A percentile compares a stretch with the other conserved stretches of the same genome.
Evolutionary conservation across 2,113 vertebrate species (phyloP).

Genomic region (Pangasianodon gigas): DNA sequence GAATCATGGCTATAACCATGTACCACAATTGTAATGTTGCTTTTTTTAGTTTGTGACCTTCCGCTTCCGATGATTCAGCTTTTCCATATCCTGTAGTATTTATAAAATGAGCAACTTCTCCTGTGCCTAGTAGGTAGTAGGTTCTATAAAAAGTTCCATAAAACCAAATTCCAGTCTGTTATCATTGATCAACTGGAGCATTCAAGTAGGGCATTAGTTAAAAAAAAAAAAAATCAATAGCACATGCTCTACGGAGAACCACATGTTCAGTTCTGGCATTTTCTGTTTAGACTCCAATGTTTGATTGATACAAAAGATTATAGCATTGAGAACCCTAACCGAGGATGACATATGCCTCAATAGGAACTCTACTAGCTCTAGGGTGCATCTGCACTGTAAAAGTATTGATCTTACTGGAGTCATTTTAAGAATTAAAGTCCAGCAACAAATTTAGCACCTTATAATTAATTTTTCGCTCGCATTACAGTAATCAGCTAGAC

Average conservation of each 20-base stretch:
- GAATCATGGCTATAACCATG: not conserved
- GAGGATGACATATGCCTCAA: not conserved
- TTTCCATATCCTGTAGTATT: not conserved
- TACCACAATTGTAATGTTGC: not conserved
- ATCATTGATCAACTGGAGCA: not conserved
- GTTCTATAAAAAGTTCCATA: not conserved
- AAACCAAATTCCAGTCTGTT: not conserved
- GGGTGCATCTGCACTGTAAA: not conserved
- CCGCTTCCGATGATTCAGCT: not conserved
- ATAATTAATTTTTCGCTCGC: constrained; percentile 11
- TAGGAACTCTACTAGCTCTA: not conserved
- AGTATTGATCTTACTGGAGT: not conserved
- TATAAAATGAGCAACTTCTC: not conserved
- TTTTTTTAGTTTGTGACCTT: not conserved
- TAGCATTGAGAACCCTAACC: not conserved
- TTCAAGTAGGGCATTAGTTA: not conserved
- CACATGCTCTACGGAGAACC: not conserved
- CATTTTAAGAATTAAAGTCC: not conserved
- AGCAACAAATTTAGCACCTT: constrained; percentile 26
- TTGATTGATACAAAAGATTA: not conserved
- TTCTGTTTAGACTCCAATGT: not conserved
- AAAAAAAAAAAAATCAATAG: not conserved
- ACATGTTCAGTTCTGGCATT: not conserved
- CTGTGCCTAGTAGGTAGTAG: not conserved
- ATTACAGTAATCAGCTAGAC: constrained; percentile 23